Conservation (phyloP, 2,113 vertebrate species). For the Siniperca chuatsi region DNA sequence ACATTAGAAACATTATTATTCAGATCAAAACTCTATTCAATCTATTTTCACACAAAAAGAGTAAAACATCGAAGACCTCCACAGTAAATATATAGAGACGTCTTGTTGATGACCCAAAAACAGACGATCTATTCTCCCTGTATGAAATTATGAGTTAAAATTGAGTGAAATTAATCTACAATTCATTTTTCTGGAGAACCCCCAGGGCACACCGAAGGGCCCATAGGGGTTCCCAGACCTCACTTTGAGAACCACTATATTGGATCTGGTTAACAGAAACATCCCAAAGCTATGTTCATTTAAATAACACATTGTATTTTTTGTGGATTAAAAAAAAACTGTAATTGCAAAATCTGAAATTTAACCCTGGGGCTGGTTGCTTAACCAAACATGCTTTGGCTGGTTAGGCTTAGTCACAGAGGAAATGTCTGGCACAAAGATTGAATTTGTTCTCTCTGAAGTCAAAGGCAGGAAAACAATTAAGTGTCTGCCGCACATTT, state of each 20-base stretch:
- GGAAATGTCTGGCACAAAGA: constrained; percentile 84
- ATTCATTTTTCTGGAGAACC: constrained; percentile 65
- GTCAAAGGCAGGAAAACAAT: constrained; percentile 88
- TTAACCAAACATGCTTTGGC: constrained; percentile 87
- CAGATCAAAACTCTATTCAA: background rate
- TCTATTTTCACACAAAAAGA: background rate
- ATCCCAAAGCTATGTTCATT: constrained; percentile 88
- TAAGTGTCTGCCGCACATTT: constrained; percentile 84
- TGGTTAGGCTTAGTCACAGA: constrained; percentile 85
- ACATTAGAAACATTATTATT: background rate
- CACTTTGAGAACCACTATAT: constrained; percentile 70
- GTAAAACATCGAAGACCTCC: background rate
- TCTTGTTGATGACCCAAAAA: constrained; percentile 71
- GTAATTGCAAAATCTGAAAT: constrained; percentile 87
- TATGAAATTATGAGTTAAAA: constrained; percentile 56
- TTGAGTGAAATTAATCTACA: constrained; percentile 71
- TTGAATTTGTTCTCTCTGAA: constrained; percentile 85
- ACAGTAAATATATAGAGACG: constrained; percentile 52
- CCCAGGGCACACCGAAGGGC: constrained; percentile 47
- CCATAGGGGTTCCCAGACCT: constrained; percentile 54
- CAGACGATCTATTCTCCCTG: constrained; percentile 41
- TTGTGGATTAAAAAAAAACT: constrained; percentile 77
- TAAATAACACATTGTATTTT: constrained; percentile 87
- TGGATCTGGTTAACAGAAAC: constrained; percentile 76
- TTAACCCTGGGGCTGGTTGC: constrained; percentile 86